phyloP scores from a whole-genome alignment of 2,888 invertebrate species.

The Philopedon plagiatum region DNA sequence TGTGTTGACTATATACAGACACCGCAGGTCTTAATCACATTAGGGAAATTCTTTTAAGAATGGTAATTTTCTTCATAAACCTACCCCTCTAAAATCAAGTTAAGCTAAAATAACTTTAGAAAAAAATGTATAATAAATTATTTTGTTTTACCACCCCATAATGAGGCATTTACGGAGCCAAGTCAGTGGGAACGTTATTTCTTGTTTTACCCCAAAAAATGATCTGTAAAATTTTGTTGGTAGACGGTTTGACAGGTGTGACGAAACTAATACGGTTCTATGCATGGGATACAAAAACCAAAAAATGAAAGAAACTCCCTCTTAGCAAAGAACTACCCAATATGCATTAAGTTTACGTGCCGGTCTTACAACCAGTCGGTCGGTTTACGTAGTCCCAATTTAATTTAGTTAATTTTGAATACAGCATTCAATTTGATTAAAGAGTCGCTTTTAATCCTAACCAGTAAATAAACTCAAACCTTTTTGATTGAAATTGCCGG shows the following conservation, averaged over 20 bases:
- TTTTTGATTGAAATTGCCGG: constrained; percentile 10
- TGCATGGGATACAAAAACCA: too few species aligned
- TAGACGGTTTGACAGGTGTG: too few species aligned
- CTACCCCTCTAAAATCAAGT: too few species aligned
- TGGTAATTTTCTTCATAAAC: background rate
- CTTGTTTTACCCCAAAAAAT: too few species aligned
- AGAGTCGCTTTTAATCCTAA: background rate
- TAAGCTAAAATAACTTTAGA: too few species aligned
- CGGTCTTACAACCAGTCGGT: background rate
- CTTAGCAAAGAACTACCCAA: background rate
- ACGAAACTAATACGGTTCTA: too few species aligned
- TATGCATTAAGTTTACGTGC: constrained; percentile 2
- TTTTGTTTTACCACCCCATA: too few species aligned
- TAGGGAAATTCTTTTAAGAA: constrained; percentile 1
- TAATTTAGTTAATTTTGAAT: constrained; percentile 7
- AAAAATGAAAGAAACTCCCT: too few species aligned
- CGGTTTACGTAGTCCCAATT: background rate
- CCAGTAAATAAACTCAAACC: constrained; percentile 8
- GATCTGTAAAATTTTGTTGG: too few species aligned
- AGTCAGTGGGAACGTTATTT: too few species aligned
- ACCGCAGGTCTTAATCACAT: constrained; percentile 3
- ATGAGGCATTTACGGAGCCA: too few species aligned
- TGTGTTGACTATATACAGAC: constrained; percentile 4
- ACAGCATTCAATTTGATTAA: constrained; percentile 12
- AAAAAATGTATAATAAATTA: too few species aligned